Base-by-base conservation (phyloP, 2,797 vertebrate species). In the Peromyscus eremicus region DNA sequence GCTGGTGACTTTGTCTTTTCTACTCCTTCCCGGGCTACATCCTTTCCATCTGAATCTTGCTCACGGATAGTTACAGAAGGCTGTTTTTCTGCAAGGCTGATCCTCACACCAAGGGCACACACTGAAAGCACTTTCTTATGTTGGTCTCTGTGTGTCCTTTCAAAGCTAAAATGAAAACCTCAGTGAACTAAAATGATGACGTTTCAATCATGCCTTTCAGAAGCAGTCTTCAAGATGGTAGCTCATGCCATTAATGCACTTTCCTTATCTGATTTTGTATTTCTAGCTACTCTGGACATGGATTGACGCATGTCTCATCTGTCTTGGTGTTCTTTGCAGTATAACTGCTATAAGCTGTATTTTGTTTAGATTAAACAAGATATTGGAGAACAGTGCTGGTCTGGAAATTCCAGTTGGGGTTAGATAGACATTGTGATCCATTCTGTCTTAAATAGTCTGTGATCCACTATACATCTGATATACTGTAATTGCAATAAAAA, bases 131-230 rank as follows among this genome's bases (percentile, higher is more conserved):
- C 55, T 94, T 95, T 5, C 57, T 93, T 12, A 29, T 87, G 93
- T 95, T 88, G 40, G 70, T 91, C 91, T 87, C 87, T 75, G 4
- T 73, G 23, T 87, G 57, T 81, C 23, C 77, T 96, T 97, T 85
- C 77, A 46, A 96, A 95, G 93, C 27, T 76, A 71, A 95, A 92
- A 79, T 14, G 55, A 83, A 96, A 94, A 21, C 29, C 25, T 27
- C 75, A 82, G 40, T 91, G 77, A 84, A 40, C n/a, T 73, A n/a
- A 92, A 95, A 84, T 16, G 27, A 75, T 66, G 29, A 64, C 62
- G 79, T 95, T 93, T 82, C 70, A 79, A 62, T 87, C 86, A 7
- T 76, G 60, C 55, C 55, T 83, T 88, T 88, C 60, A 92, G 43
- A 91, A 82, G 40, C 3, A 71, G 68, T 90, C n/a, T 87, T 96